Base-by-base conservation (phyloP, 2,113 vertebrate genomes). In the Plecturocebus donacophilus region DNA sequence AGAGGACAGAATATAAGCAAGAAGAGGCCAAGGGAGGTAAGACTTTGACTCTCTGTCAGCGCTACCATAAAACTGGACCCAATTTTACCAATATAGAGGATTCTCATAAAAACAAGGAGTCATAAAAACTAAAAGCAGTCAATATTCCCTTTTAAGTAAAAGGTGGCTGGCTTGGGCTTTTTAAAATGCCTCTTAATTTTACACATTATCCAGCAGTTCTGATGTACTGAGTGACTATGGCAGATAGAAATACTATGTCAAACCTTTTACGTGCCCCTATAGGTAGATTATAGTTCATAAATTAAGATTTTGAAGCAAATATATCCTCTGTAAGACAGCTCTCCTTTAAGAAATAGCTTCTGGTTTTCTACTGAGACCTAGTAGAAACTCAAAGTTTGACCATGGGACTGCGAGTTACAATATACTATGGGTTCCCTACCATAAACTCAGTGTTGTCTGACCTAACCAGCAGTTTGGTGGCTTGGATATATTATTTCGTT, bases 401-500 rank as follows among this genome's bases (percentile, higher is more conserved):
- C 14, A 6, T 47, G 25, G 35, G 42, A 54, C 45, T 56, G 20
- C 35, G 90, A 87, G 23, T n/a, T 79, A 71, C 2, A 56, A 8
- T 25, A 12, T 27, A 91, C 52, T 45, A 16, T 80, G 25, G 35
- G 2, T 87, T 95, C 30, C 16, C 23, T 76, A 42, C 91, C 45
- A 83, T 23, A 54, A 71, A 73, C 49, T 84, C 66, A 49, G 6
- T 11, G 16, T 11, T 73, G 13, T 27, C 30, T 93, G 42, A 80
- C 21, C 0, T 11, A 77, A 42, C 1, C 8, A 40, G 16, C 52
- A 91, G 47, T 54, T 90, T 83, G 47, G 42, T 47, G 42, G 35
- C 35, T 93, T 87, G 47, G 58, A 11, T 92, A 91, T 75, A 71
- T 66, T 76, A 85, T 92, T 97, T 96, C 73, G 16, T 52, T 86